A percentile compares a stretch with the other conserved stretches of the same genome.
Conservation (phyloP, 2,888 invertebrate species). For the Thymelicus lineola region DNA sequence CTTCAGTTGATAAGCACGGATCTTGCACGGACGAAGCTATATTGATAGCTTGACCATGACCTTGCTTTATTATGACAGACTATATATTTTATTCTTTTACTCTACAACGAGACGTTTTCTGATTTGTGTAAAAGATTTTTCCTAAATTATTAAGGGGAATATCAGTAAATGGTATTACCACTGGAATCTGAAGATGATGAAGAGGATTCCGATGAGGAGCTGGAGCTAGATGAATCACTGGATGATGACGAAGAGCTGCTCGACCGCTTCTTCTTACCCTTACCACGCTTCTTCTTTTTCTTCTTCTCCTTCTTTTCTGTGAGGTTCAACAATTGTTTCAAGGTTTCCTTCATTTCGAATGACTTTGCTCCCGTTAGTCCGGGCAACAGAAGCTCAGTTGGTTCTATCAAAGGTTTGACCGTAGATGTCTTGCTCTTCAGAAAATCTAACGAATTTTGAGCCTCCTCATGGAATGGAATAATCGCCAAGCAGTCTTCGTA, state of each 20-base stretch:
- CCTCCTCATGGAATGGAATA: slow-evolving; percentile 95
- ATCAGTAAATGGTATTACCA: slow-evolving; percentile 57
- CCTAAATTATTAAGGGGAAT: not conserved
- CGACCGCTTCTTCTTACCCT: slow-evolving; percentile 87
- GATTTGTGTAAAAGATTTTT: too few relatives aligned
- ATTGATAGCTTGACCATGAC: too few relatives aligned
- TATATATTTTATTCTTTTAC: too few relatives aligned
- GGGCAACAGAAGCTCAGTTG: slow-evolving; percentile 86
- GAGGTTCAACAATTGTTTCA: slow-evolving; percentile 86
- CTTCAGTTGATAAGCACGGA: too few relatives aligned
- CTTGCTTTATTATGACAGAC: too few relatives aligned
- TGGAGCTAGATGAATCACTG: slow-evolving; percentile 88
- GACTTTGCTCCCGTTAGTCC: slow-evolving; percentile 84
- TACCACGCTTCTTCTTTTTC: slow-evolving; percentile 88
- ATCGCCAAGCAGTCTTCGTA: slow-evolving; percentile 93
- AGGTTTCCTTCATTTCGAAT: slow-evolving; percentile 87
- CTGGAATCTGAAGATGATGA: slow-evolving; percentile 85
- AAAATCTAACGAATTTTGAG: slow-evolving; percentile 92
- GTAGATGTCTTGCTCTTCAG: slow-evolving; percentile 88
- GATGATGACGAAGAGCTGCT: slow-evolving; percentile 88
- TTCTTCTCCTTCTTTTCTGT: slow-evolving; percentile 88
- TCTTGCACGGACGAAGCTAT: too few relatives aligned
- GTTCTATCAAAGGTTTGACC: slow-evolving; percentile 86
- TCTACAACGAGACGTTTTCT: too few relatives aligned
- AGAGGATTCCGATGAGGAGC: slow-evolving; percentile 84